Evolutionary conservation across 2,797 vertebrate species (phyloP), one percentile per base, ranked within the genome.

Genomic region (Clamator glandarius): DNA sequence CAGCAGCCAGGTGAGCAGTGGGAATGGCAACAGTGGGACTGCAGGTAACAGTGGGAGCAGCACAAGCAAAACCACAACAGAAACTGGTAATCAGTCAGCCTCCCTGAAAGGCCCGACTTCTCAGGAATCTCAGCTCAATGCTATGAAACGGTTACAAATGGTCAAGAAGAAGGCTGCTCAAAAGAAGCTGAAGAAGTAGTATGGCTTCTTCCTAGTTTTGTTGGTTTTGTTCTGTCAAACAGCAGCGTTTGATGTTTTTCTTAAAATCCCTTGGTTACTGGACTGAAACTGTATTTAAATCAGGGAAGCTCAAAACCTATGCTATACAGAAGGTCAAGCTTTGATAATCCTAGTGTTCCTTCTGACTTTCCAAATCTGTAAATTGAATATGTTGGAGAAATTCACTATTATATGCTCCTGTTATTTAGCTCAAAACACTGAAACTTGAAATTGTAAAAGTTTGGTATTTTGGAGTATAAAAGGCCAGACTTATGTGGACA

Each of bases 91-190:
- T 52, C 97, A 97, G 54, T 72, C 97, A 0, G 79, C 98, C 0
- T 98, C 98, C 50, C 97, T 98, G 6, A 99, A 99, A 96, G 98
- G 98, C 6, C 99, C 99, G 0, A 99, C 99, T 8, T 99, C 99
- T 36, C 99, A 99, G 94, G 99, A 99, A 75, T 99, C 99, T 25
- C 99, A 99, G 96, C 98, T 99, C 44, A 99, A 99, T 18, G 99
- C 99, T 83, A 99, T 99, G 99, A 99, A 99, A 84, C 98, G 99
- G 50, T 97, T 99, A 15, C 99, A 99, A 28, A 98, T 99, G 98
- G 99, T 99, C 75, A 99, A 99, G 97, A 99, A 99, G 98, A 99
- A 99, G 97, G 99, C 99, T 1, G 99, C 99, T 13, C 99, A 99
- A 79, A 99, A 99, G 98, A 99, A 99, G 82, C 97, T 99, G 62